Conservation (phyloP, 2,888 invertebrate genomes). For the Dasysyrphus tricinctus region DNA sequence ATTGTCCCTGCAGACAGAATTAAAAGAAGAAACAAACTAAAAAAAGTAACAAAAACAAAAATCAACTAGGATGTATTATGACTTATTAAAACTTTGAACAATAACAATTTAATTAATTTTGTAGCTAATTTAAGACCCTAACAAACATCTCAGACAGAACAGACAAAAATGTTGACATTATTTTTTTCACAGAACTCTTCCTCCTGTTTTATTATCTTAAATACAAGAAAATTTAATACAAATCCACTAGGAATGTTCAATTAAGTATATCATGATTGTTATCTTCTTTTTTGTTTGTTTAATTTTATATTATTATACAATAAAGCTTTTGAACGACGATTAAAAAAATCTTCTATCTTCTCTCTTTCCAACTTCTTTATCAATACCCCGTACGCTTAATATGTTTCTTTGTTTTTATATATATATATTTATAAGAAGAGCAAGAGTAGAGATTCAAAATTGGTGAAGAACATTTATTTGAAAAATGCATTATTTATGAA, state of each 20-base stretch:
- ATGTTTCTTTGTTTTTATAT: not conserved
- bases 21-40: not conserved
- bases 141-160: constrained; percentile 19
- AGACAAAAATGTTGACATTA: constrained; percentile 9
- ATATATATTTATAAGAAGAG: constrained; percentile 21
- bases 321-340: constrained; percentile 59
- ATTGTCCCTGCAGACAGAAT: not conserved
- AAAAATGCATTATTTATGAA: constrained; percentile 65
- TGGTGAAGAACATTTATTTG: constrained; percentile 63
- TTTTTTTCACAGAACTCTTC: not conserved
- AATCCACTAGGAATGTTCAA: constrained; percentile 41
- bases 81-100: not conserved
- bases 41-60: not conserved
- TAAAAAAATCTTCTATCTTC: constrained; percentile 37
- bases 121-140: not conserved
- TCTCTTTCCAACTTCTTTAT: constrained; percentile 24
- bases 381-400: constrained; percentile 34
- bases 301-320: constrained; percentile 27
- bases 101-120: not conserved
- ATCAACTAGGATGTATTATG: not conserved
- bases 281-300: constrained; percentile 4
- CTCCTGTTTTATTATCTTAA: constrained; percentile 24
- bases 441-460: constrained; percentile 44
- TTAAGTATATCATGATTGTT: constrained; percentile 35
- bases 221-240: constrained; percentile 39